Evolutionary conservation across 23 tunicate species (phyloP).

Genomic region (Trididemnum clinides): DNA sequence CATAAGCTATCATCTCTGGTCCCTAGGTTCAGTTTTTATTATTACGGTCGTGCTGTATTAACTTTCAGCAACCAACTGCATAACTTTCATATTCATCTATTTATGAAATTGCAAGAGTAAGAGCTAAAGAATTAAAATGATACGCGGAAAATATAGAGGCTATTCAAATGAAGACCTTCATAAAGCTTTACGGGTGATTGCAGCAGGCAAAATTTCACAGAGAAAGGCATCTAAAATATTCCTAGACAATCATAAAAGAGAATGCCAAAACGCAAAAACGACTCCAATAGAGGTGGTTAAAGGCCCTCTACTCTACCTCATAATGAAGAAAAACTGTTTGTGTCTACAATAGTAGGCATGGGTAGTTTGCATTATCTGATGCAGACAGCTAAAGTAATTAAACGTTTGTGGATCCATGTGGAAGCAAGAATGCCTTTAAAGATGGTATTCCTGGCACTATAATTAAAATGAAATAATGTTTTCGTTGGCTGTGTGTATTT

Average conservation of each 20-base stretch:
- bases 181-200: background rate
- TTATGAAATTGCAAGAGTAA: background rate
- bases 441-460: background rate
- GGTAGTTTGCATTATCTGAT: background rate
- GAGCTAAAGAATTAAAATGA: background rate
- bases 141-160: background rate
- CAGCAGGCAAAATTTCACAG: background rate
- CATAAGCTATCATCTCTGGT: too few relatives aligned
- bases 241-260: background rate
- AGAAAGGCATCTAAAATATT: background rate
- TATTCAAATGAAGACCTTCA: background rate
- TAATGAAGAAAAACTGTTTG: background rate
- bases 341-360: background rate
- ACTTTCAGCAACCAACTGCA: background rate
- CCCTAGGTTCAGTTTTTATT: too few relatives aligned
- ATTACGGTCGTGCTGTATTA: too few relatives aligned
- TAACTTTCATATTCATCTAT: background rate
- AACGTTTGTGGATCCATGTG: background rate
- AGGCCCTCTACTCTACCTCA: background rate
- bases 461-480: too few relatives aligned
- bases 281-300: background rate
- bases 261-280: too few relatives aligned
- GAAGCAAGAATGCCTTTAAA: background rate
- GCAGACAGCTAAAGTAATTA: background rate
- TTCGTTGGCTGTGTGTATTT: too few relatives aligned